Percentiles rank a stretch among this genome's conserved stretches.
Evolutionary conservation across 2,888 invertebrate genomes (phyloP).

Genomic region (Lypha dubia): DNA sequence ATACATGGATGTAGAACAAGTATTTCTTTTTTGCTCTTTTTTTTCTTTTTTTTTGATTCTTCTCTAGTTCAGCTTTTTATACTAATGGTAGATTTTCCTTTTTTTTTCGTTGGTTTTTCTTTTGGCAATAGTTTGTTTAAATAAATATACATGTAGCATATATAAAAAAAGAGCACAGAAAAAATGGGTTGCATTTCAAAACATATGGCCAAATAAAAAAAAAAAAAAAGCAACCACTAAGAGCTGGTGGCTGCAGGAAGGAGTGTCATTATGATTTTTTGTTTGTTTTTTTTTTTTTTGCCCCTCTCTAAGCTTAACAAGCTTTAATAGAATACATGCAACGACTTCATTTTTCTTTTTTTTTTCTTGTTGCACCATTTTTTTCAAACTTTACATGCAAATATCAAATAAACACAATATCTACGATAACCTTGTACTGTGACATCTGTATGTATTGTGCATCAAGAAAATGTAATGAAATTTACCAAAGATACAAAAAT

Average conservation of each 20-base stretch:
- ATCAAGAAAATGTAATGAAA: neutral
- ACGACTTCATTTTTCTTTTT: neutral
- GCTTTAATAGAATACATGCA: slow-evolving; percentile 23
- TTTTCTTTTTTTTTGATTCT: neutral
- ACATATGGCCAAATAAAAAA: slow-evolving; percentile 53
- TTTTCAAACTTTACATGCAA: slow-evolving; percentile 33
- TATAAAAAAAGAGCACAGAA: slow-evolving; percentile 16
- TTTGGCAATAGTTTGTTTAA: slow-evolving; percentile 58
- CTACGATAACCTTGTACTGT: slow-evolving; percentile 10
- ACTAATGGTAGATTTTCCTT: neutral
- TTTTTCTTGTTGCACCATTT: neutral
- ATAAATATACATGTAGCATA: slow-evolving; percentile 8
- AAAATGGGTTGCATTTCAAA: slow-evolving; percentile 61
- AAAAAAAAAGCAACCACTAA: neutral
- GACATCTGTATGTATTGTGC: no score
- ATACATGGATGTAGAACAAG: slow-evolving; percentile 5
- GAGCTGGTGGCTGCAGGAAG: slow-evolving; percentile 28
- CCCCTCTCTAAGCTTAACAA: slow-evolving; percentile 35
- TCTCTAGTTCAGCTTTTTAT: slow-evolving; percentile 39
- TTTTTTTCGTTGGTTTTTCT: slow-evolving; percentile 28
- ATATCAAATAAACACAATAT: slow-evolving; percentile 23
- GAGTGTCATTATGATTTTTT: slow-evolving; percentile 31
- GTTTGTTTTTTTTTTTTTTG: slow-evolving; percentile 10
- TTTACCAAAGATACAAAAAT: neutral
- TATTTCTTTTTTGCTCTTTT: neutral